These are phyloP conservation scores for Aphaenogaster floridana DNA, from an alignment of 1,140 invertebrate species.

Conservation along the genomic window DNA sequence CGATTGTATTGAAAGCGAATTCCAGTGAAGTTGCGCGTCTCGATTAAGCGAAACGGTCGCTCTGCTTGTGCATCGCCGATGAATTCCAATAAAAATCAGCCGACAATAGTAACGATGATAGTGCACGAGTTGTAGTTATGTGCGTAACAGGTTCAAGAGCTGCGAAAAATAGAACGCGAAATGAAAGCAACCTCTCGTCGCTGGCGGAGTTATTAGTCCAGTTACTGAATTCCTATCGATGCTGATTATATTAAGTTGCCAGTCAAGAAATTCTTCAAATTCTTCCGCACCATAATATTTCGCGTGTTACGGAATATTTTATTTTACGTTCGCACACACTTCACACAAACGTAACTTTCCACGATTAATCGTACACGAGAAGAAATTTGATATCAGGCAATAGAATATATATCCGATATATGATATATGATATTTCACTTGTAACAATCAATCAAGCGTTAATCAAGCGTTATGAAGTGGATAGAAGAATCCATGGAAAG, in stretches of 20 bases:
- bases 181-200: background rate
- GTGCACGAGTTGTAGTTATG: slow-evolving; percentile 22
- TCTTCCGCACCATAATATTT: slow-evolving; percentile 25
- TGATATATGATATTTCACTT: slow-evolving; percentile 3
- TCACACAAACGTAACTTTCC: background rate
- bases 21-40: slow-evolving; percentile 15
- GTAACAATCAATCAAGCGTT: slow-evolving; percentile 30
- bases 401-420: background rate
- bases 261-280: slow-evolving; percentile 29
- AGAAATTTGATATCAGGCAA: slow-evolving; percentile 22
- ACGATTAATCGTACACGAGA: background rate
- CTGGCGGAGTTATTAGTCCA: slow-evolving; percentile 26
- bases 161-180: slow-evolving; percentile 32
- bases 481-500: slow-evolving; percentile 29
- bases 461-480: slow-evolving; percentile 19
- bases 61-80: slow-evolving; percentile 11
- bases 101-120: slow-evolving; percentile 22
- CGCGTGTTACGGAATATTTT: background rate
- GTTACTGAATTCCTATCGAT: slow-evolving; percentile 38
- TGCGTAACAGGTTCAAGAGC: slow-evolving; percentile 20
- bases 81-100: slow-evolving; percentile 28
- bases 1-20: slow-evolving; percentile 14
- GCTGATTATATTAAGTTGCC: slow-evolving; percentile 23
- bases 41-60: slow-evolving; percentile 43
- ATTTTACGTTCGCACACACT: background rate